Evolutionary conservation across 2,888 invertebrate genomes (phyloP).

Genomic region (Ommatoiulus sabulosus): DNA sequence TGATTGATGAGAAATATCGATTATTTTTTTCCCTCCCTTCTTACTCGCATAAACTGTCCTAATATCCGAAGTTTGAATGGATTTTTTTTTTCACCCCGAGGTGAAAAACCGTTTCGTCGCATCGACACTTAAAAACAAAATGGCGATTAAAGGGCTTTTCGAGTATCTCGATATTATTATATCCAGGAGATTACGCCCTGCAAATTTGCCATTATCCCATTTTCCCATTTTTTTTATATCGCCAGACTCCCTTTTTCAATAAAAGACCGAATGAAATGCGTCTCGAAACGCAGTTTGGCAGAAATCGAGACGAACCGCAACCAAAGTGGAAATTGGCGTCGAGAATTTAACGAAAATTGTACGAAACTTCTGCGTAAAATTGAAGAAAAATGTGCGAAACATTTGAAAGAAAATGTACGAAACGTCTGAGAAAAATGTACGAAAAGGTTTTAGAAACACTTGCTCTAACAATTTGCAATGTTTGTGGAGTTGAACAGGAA

Average conservation of each 20-base stretch:
- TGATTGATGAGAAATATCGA: constrained; percentile 34
- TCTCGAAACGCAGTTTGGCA: not conserved
- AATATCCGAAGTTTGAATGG: not conserved
- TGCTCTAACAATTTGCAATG: too few relatives aligned
- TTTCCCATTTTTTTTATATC: not conserved
- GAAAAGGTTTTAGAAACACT: too few relatives aligned
- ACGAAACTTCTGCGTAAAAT: too few relatives aligned
- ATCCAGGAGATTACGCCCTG: not conserved
- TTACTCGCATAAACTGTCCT: not conserved
- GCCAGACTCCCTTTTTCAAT: not conserved
- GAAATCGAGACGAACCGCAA: not conserved
- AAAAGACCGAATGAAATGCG: not conserved
- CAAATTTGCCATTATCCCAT: not conserved
- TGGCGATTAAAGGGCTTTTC: constrained; percentile 16
- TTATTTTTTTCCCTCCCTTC: not conserved
- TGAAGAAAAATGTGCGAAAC: too few relatives aligned
- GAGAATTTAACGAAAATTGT: too few relatives aligned
- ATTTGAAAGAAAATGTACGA: not conserved
- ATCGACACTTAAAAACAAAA: not conserved
- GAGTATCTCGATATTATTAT: not conserved
- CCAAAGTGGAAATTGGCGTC: too few relatives aligned
- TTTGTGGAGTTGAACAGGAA: too few relatives aligned
- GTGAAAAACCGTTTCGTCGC: not conserved
- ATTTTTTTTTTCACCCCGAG: not conserved
- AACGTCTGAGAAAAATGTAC: too few relatives aligned